Evolutionary conservation across 1,140 invertebrate genomes (phyloP).

Genomic region (Heliconius himera): DNA sequence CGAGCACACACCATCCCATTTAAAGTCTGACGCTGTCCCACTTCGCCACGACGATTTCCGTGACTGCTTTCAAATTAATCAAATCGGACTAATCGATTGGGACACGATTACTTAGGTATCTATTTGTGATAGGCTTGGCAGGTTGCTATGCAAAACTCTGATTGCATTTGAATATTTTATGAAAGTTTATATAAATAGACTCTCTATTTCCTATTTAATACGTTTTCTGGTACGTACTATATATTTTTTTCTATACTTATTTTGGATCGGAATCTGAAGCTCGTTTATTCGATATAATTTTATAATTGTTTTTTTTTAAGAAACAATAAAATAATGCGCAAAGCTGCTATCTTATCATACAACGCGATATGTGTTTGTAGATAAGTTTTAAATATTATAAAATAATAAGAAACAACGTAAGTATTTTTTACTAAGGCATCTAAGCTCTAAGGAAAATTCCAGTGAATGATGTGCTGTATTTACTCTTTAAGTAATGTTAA

Average conservation of each 20-base stretch:
- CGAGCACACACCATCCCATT: slow-evolving; percentile 12
- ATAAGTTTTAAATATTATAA: background rate
- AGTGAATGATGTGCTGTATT: slow-evolving; percentile 32
- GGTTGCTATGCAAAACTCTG: slow-evolving; percentile 42
- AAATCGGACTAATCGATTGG: slow-evolving; percentile 55
- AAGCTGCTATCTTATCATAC: background rate
- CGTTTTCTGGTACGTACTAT: too few species aligned
- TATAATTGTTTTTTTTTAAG: background rate
- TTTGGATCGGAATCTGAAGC: too few species aligned
- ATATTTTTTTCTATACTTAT: too few species aligned
- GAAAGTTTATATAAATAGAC: background rate
- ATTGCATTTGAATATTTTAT: slow-evolving; percentile 34
- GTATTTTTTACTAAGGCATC: background rate
- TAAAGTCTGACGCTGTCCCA: slow-evolving; percentile 11
- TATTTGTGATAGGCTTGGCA: slow-evolving; percentile 34
- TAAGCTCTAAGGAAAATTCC: slow-evolving; percentile 38
- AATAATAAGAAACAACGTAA: background rate
- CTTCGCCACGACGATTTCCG: background rate
- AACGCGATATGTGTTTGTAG: background rate
- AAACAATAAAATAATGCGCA: background rate
- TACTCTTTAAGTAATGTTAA: slow-evolving; percentile 45
- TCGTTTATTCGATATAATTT: background rate
- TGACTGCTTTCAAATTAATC: slow-evolving; percentile 60
- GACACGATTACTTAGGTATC: slow-evolving; percentile 46
- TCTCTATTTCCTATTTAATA: background rate